Evolutionary conservation across 92 coral and sea anemone genomes (phyloP).

Genomic region (Muricea muricata): DNA sequence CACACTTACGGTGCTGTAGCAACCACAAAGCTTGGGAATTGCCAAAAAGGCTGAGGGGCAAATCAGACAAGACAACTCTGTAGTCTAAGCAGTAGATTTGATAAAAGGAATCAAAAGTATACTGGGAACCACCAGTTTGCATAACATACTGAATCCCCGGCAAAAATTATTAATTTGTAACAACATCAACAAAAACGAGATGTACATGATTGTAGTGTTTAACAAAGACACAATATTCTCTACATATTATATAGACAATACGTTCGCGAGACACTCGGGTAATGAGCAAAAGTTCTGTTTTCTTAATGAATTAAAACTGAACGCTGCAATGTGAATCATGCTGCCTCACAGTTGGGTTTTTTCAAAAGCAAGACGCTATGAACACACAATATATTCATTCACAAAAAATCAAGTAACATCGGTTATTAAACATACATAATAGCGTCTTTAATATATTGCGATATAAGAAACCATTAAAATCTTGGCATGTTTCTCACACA

Average conservation of each 20-base stretch:
- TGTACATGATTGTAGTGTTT: background rate
- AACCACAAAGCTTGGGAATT: background rate
- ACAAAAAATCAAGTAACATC: background rate
- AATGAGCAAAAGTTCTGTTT: background rate
- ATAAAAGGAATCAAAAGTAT: background rate
- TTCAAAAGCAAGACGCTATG: background rate
- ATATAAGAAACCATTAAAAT: background rate
- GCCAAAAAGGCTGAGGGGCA: background rate
- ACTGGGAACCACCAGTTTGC: background rate
- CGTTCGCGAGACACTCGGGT: background rate
- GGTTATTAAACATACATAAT: background rate
- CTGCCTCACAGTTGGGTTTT: background rate
- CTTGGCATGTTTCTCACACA: background rate
- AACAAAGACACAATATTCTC: background rate
- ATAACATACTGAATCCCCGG: background rate
- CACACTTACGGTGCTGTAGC: slow-evolving; percentile 15
- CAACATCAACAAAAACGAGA: slow-evolving; percentile 2
- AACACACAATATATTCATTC: background rate
- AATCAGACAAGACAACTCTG: background rate
- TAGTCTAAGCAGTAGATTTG: background rate
- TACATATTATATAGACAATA: background rate
- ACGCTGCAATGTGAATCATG: background rate
- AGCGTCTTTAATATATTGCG: background rate
- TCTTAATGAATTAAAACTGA: background rate
- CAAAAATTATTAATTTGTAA: background rate